Base-by-base conservation (phyloP, 2,113 vertebrate species). In the Zapus hudsonius region DNA sequence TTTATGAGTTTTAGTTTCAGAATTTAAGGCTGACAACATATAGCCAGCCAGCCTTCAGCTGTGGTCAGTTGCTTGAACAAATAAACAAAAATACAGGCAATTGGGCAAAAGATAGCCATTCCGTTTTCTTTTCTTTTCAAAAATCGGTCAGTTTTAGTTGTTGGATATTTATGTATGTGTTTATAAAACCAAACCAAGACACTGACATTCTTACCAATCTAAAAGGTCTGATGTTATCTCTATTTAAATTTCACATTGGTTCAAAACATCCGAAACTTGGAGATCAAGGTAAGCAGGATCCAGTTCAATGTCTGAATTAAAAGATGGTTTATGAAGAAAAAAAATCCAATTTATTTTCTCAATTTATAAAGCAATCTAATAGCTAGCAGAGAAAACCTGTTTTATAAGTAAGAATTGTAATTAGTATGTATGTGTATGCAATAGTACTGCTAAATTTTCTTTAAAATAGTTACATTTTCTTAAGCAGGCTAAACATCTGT, bases 341-440 rank as follows among this genome's bases (percentile, higher is more conserved):
- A 92, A 83, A 67, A 64, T 66, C 8, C 38, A 67, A 44, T 92
- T 86, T 96, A 93, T 95, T 94, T 93, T 93, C 72, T 94, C 89
- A 82, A 73, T 74, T 91, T 84, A 79, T 91, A 81, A 93, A 95
- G 64, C 82, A 95, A 89, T 44, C 70, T 95, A 92, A 84, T 66
- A 96, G 84, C 87, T 89, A 89, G 47, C 59, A 38, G 76, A 92
- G 63, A 88, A 75, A 69, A 94, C 27, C 59, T 90, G 95, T 92
- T 94, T 94, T 89, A 87, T 90, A 94, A 89, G 47, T 74, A 94
- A 93, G 76, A 81, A 75, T 76, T 96, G 91, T 91, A 94, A 92
- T 89, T 92, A 94, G 81, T 94, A 81, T 94, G 91, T 92, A 92
- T 91, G 20, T 82, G 44, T 69, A 87, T 94, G 57, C 92, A 89